Evolutionary conservation across 92 coral and sea anemone genomes (phyloP), one percentile per base, ranked within the genome.

Genomic region (Paragorgia papillata): DNA sequence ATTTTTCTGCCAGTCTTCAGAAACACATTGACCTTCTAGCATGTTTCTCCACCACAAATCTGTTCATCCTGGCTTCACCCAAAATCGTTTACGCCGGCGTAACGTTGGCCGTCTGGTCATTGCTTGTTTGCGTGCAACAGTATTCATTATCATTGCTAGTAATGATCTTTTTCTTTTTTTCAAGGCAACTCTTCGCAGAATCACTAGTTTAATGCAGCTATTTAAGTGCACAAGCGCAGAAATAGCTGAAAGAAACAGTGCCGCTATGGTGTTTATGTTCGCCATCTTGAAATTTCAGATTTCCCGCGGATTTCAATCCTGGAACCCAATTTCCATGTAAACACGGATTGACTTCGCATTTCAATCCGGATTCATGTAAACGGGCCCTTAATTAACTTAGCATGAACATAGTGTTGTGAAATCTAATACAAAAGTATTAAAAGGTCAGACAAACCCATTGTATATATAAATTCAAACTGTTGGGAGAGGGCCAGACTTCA

Each of bases 41-140:
- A 79, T 68, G 68, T 67, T 79, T 10, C 51, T 27, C 84, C 84
- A 67, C 84, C 84, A 79, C 32, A 29, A 15, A 68, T 79, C 84
- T 2, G 79, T 66, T 26, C 80, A 17, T 32, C 84, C 84, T 28
- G 69, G 83, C 34, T 68, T 79, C 18, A 79, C 30, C 79, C 66
- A 79, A 32, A 24, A 79, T 28, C 83, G 80, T 29, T 50, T 50
- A 7, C 37, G 34, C 19, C 43, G 50, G 28, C 69, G 54, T 56
- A 40, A 28, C 25, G 57, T 31, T 44, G 15, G 57, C 20, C 22
- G 1, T 66, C 56, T 66, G 44, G 74, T 44, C 12, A 69, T 21
- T 24, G 39, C 21, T 44, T 25, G 24, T 3, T 69, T 3, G 24
- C 35, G 17, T 20, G 32, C 30, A 21, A 40, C n/a, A 14, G 30